These are phyloP conservation scores for Drosophila nigromelanica DNA, from an alignment of 1,140 invertebrate species.

Conservation along the genomic window DNA sequence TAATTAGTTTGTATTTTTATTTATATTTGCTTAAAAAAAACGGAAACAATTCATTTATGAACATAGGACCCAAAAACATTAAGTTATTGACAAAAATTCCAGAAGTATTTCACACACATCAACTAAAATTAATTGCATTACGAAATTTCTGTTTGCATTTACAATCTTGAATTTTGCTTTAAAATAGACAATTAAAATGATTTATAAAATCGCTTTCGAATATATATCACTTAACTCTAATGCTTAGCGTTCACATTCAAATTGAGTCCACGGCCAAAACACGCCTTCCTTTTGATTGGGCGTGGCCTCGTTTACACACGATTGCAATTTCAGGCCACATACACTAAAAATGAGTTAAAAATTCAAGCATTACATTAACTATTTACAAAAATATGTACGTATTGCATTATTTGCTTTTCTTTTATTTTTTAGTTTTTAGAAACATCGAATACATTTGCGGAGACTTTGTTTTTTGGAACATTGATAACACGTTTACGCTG, in stretches of 20 bases:
- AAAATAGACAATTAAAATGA: constrained; percentile 83
- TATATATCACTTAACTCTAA: constrained; percentile 65
- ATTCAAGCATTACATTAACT: constrained; percentile 71
- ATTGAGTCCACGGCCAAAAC: constrained; percentile 43
- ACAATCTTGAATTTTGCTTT: constrained; percentile 46
- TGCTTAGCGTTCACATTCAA: constrained; percentile 79
- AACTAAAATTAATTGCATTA: constrained; percentile 65
- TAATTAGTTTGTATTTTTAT: constrained; percentile 81
- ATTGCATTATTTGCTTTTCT: constrained; percentile 40
- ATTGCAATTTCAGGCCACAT: constrained; percentile 58
- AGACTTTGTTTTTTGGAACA: constrained; percentile 56
- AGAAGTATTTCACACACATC: constrained; percentile 73
- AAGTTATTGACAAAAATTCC: constrained; percentile 79
- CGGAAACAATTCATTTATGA: constrained; percentile 68
- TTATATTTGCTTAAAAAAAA: constrained; percentile 80
- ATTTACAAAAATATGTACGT: constrained; percentile 76
- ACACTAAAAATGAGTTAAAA: constrained; percentile 62
- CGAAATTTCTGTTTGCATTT: constrained; percentile 38
- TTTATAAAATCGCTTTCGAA: constrained; percentile 73
- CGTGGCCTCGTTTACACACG: constrained; percentile 38
- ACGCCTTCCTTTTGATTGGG: constrained; percentile 14
- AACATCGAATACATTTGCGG: constrained; percentile 67
- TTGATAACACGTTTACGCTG: constrained; percentile 49
- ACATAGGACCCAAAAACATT: constrained; percentile 76
- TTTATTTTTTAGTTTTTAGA: constrained; percentile 44